These are phyloP conservation scores for Prionace glauca DNA, from an alignment of 2,797 vertebrate species.

Conservation along the genomic window DNA sequence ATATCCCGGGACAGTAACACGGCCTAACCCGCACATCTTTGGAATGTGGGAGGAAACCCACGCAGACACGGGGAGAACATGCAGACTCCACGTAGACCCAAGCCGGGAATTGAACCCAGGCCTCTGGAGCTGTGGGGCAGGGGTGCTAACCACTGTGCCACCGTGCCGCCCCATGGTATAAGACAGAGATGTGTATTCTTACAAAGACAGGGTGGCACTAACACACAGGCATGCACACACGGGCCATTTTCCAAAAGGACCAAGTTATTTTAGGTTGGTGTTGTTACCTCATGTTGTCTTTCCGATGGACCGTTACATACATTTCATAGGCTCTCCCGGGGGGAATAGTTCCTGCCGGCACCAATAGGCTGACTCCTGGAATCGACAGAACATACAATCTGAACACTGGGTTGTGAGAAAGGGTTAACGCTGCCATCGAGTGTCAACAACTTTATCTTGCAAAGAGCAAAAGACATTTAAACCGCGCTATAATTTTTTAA, in stretches of 20 bases:
- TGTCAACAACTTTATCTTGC: not conserved
- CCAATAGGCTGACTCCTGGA: conserved; percentile 89
- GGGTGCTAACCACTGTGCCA: too few species aligned
- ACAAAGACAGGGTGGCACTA: too few species aligned
- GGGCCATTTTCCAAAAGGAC: not conserved
- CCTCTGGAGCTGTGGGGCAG: too few species aligned
- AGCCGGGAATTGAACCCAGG: too few species aligned
- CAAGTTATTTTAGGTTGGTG: not conserved
- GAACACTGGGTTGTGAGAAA: not conserved
- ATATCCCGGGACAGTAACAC: too few species aligned
- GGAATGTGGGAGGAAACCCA: too few species aligned
- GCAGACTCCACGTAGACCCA: too few species aligned
- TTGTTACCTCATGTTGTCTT: conserved; percentile 89
- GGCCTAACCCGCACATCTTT: too few species aligned
- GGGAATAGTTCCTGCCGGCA: conserved; percentile 89
- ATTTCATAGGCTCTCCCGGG: conserved; percentile 97
- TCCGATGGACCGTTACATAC: conserved; percentile 97
- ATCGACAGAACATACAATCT: conserved; percentile 38
- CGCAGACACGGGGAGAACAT: too few species aligned
- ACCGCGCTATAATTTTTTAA: too few species aligned
- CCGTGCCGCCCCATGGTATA: not conserved
- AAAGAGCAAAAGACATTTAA: not conserved
- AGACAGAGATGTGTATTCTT: not conserved
- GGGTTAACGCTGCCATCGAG: not conserved
- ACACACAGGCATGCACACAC: too few species aligned